Evolutionary conservation across 2,797 vertebrate species (phyloP).

Genomic region (Peromyscus aztecus): DNA sequence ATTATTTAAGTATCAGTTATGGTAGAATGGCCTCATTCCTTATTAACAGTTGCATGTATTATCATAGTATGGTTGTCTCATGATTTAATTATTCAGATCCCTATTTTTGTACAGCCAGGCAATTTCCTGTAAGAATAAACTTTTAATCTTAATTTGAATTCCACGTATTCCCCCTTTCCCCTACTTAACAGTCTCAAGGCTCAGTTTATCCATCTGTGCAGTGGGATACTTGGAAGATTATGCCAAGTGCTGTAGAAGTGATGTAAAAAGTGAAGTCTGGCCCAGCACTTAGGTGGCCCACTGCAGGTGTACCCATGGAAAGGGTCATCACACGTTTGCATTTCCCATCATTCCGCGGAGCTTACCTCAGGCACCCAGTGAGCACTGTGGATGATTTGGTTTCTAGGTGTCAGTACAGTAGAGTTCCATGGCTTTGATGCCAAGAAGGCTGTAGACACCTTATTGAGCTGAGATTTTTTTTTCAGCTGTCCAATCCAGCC

Average conservation of each 20-base stretch:
- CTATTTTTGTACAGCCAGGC: conserved; percentile 11
- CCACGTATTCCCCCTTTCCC: not conserved
- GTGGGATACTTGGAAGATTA: not conserved
- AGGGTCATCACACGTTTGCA: accelerated
- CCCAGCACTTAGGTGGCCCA: accelerated
- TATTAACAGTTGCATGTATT: not conserved
- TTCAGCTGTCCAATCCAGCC: too few species aligned
- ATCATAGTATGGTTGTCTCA: not conserved
- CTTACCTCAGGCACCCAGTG: not conserved
- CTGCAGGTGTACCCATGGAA: not conserved
- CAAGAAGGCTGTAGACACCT: not conserved
- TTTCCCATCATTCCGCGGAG: not conserved
- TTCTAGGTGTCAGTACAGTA: not conserved
- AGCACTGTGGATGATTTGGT: not conserved
- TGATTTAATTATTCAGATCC: conserved; percentile 1
- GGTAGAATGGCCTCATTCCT: not conserved
- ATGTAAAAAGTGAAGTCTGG: not conserved
- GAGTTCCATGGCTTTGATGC: not conserved
- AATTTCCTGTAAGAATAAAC: conserved; percentile 53
- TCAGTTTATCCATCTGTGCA: conserved; percentile 4
- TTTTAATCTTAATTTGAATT: conserved; percentile 48
- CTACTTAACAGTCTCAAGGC: not conserved
- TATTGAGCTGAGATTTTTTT: not conserved
- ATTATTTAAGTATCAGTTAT: conserved; percentile 19
- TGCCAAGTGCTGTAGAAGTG: not conserved